Evolutionary conservation across 1,140 invertebrate species (phyloP).

Genomic region (Drosophila bipectinata): DNA sequence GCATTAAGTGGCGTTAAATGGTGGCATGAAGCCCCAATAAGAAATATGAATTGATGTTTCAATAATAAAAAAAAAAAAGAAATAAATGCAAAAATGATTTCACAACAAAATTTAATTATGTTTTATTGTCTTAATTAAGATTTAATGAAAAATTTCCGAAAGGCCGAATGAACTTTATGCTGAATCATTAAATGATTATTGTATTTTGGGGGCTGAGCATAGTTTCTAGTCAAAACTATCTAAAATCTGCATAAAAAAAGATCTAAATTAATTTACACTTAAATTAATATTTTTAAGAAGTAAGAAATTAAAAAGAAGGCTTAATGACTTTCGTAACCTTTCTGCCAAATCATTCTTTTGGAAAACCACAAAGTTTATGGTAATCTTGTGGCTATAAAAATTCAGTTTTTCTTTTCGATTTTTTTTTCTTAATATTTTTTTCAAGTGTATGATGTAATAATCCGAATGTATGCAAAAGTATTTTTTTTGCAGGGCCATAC

Average conservation of each 20-base stretch:
- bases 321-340: background rate
- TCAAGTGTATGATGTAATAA: background rate
- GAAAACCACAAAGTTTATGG: no score
- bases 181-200: background rate
- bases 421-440: background rate
- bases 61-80: background rate
- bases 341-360: background rate
- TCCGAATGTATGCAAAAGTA: background rate
- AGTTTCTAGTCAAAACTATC: background rate
- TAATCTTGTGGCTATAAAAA: no score
- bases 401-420: no score
- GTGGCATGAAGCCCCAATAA: constrained; percentile 1
- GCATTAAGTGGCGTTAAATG: constrained; percentile 31
- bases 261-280: background rate
- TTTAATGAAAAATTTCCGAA: no score
- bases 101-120: background rate
- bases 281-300: no score
- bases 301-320: no score
- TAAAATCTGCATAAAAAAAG: background rate
- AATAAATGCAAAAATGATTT: background rate
- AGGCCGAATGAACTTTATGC: background rate
- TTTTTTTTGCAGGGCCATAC: background rate
- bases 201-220: background rate
- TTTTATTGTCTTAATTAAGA: background rate
- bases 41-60: constrained; percentile 2